phyloP scores from a whole-genome alignment of 2,113 vertebrate genomes.

The Chaenocephalus aceratus region DNA sequence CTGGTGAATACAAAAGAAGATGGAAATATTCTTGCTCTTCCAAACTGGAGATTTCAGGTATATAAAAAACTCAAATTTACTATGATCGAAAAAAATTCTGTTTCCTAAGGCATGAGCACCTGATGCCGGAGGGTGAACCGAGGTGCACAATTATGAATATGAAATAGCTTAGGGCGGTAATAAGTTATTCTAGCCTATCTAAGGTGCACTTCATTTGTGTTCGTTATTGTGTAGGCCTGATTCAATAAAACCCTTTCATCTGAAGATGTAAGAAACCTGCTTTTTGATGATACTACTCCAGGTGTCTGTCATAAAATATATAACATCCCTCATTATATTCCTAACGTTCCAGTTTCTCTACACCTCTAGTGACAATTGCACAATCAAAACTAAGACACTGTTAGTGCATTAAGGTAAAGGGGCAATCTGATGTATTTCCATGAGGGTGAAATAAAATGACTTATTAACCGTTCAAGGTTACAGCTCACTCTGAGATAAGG shows the following conservation, averaged over 20 bases:
- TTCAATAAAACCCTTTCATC: constrained; percentile 31
- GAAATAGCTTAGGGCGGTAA: not conserved
- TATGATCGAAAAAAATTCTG: constrained; percentile 8
- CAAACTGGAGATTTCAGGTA: constrained; percentile 16
- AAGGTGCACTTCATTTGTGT: constrained; percentile 24
- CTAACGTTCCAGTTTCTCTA: constrained; percentile 18
- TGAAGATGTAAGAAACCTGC: constrained; percentile 1
- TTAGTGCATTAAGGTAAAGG: constrained; percentile 15
- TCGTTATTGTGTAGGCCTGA: constrained; percentile 3
- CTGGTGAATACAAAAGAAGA: constrained; percentile 8
- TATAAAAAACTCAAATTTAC: constrained; percentile 8
- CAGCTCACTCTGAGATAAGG: constrained; percentile 46
- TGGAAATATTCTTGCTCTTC: not conserved
- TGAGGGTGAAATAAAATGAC: constrained; percentile 40
- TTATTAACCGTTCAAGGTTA: constrained; percentile 61
- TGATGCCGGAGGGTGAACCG: constrained; percentile 19
- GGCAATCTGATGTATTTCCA: constrained; percentile 37
- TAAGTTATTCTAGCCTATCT: constrained; percentile 14
- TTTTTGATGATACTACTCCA: constrained; percentile 15
- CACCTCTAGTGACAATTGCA: not conserved
- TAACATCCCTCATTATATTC: constrained; percentile 21
- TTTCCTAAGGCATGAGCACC: constrained; percentile 3
- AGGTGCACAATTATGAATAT: constrained; percentile 21
- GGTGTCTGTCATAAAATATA: constrained; percentile 2
- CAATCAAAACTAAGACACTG: constrained; percentile 46